phyloP scores from a whole-genome alignment of 2,888 invertebrate species.

The Drosophila nr. medialis region DNA sequence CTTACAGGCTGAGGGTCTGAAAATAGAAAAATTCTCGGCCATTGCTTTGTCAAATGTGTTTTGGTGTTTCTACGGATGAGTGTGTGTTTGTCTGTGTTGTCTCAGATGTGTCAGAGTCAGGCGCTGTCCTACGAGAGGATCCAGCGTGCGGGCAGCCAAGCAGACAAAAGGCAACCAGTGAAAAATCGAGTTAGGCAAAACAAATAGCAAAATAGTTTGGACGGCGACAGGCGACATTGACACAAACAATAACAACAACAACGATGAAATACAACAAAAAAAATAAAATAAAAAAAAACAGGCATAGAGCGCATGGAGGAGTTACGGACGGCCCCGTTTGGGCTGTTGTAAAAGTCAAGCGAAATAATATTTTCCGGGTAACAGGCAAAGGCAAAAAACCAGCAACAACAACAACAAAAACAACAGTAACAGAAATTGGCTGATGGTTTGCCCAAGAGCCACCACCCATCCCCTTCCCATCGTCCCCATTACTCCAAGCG shows the following conservation, averaged over 20 bases:
- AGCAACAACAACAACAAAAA: constrained; percentile 19
- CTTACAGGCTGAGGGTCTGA: constrained; percentile 52
- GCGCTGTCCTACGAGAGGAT: constrained; percentile 28
- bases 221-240: constrained; percentile 64
- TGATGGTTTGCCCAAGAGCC: constrained; percentile 1
- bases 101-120: constrained; percentile 75
- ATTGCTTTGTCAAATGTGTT: constrained; percentile 75
- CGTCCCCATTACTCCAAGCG: constrained; percentile 47
- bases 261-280: constrained; percentile 31
- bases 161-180: constrained; percentile 78
- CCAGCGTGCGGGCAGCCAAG: constrained; percentile 53
- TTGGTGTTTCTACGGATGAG: constrained; percentile 46
- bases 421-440: constrained; percentile 41
- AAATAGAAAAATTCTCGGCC: constrained; percentile 63
- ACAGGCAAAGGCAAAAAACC: constrained; percentile 59
- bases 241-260: constrained; percentile 53
- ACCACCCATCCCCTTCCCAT: background rate
- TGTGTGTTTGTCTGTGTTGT: constrained; percentile 15
- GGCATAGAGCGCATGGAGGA: background rate
- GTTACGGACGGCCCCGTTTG: constrained; percentile 42
- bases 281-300: constrained; percentile 41
- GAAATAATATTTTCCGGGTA: constrained; percentile 81
- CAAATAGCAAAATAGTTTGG: constrained; percentile 78
- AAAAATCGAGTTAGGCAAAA: constrained; percentile 79
- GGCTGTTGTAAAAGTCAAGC: constrained; percentile 80